phyloP scores from a whole-genome alignment of 2,797 vertebrate species.

The Premnoplex brunnescens region DNA sequence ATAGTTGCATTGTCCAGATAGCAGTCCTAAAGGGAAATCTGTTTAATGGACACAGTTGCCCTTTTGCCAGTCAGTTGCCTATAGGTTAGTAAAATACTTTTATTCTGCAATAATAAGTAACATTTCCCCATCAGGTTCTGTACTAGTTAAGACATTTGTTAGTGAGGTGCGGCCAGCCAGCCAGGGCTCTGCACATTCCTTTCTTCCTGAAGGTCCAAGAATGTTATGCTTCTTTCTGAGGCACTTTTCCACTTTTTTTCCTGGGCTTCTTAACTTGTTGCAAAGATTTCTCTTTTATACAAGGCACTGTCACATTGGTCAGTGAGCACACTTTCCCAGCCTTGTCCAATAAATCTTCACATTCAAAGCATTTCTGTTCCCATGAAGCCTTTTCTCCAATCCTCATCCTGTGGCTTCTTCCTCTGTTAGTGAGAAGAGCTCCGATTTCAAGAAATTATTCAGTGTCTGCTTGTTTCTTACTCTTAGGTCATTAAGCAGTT shows the following conservation, averaged over 20 bases:
- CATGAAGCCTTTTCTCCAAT: not conserved
- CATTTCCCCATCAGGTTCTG: not conserved
- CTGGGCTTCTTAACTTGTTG: not conserved
- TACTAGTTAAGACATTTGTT: not conserved
- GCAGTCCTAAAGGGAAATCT: not conserved
- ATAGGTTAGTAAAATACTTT: not conserved
- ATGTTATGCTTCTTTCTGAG: not conserved
- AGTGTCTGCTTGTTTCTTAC: not conserved
- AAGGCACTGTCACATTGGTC: not conserved
- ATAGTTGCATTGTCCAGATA: not conserved
- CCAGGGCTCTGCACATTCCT: not conserved
- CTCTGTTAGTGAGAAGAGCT: not conserved
- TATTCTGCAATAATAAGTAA: not conserved
- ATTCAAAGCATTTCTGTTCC: not conserved
- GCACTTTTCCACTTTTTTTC: not conserved
- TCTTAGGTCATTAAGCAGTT: not conserved
- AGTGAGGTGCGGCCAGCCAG: not conserved
- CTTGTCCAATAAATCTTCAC: not conserved
- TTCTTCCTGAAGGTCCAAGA: not conserved
- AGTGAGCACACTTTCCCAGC: not conserved
- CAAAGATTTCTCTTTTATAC: not conserved
- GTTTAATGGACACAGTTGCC: not conserved
- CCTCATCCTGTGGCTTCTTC: not conserved
- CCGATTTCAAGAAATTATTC: not conserved
- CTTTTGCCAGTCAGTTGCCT: not conserved